Evolutionary conservation across 1,140 invertebrate species (phyloP), one percentile per base, ranked within the genome.

Genomic region (Coenobita brevimanus): DNA sequence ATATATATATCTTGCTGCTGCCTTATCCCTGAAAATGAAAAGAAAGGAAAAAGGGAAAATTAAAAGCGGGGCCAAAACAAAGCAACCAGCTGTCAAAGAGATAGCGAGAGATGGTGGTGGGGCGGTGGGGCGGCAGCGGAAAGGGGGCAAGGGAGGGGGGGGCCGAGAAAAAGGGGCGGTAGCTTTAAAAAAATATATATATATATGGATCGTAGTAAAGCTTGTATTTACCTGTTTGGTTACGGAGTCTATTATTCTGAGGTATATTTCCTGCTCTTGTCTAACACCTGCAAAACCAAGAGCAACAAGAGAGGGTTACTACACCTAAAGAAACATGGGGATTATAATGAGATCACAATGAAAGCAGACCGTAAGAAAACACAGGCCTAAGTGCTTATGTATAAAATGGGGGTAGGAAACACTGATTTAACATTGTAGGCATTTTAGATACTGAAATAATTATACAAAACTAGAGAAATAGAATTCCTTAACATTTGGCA

Each of bases 231-330:
- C 85, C 85, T 88, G 85, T 73, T 88, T 88, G 3, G 85, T 88
- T n/a, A 88, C 85, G 85, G 85, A 88, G 85, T 88, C 85, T 27
- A 88, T 88, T 71, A 88, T 73, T 75, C 85, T 71, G 17, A 88
- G 75, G 85, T 73, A 88, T 30, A 88, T 80, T 75, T 88, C 85
- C 38, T 88, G 85, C n/a, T 88, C 85, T 75, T 88, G 85, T 88
- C 85, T 88, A 46, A 88, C 85, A 2, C 85, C 85, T 88, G 78
- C 33, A 88, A 88, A 62, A 64, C 76, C 30, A 86, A 10, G 4
- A 36, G 24, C 24, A 36, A 17, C 4, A 27, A 41, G 17, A 71
- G 33, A 17, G 38, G 6, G 38, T 71, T 71, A 71, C 38, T 71
- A 71, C 67, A 33, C 33, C 27, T 24, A 21, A 71, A 30, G 33